These are phyloP conservation scores for Cryptoblepharus egeriae DNA, from an alignment of 2,797 vertebrate genomes.

Conservation along the genomic window DNA sequence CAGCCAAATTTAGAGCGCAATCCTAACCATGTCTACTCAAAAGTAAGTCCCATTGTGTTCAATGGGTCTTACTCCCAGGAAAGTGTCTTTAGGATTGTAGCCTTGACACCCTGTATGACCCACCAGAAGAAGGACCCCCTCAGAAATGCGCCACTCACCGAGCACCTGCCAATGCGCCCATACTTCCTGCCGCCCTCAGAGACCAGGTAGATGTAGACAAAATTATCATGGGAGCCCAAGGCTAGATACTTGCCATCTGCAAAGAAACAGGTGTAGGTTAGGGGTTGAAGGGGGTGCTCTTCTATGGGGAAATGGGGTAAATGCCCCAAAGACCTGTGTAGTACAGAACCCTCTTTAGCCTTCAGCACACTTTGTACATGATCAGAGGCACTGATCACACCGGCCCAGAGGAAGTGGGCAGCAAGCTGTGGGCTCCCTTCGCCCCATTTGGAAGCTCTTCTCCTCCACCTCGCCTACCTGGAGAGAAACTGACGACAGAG, in stretches of 20 bases:
- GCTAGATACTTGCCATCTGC: conserved; percentile 90
- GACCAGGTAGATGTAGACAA: conserved; percentile 91
- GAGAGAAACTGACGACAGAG: conserved; percentile 88
- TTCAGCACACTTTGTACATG: neutral
- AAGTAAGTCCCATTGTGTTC: no score
- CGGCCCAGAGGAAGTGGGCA: no score
- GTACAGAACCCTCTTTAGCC: neutral
- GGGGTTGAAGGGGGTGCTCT: conserved; percentile 36
- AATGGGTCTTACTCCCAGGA: no score
- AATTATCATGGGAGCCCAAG: conserved; percentile 91
- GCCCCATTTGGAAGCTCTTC: neutral
- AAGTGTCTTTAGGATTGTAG: no score
- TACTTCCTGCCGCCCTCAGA: conserved; percentile 88
- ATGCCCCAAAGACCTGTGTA: no score
- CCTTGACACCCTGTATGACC: no score
- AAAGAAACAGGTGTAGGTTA: conserved; percentile 39
- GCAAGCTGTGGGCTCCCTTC: no score
- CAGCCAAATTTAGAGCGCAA: no score
- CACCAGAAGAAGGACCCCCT: no score
- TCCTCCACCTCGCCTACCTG: conserved; percentile 75
- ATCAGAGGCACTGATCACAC: no score
- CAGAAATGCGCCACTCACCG: conserved; percentile 77
- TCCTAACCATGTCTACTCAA: no score
- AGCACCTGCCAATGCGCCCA: conserved; percentile 88
- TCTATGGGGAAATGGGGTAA: neutral